Evolutionary conservation across 2,113 vertebrate species (phyloP).

Genomic region (Trichomycterus rosablanca): DNA sequence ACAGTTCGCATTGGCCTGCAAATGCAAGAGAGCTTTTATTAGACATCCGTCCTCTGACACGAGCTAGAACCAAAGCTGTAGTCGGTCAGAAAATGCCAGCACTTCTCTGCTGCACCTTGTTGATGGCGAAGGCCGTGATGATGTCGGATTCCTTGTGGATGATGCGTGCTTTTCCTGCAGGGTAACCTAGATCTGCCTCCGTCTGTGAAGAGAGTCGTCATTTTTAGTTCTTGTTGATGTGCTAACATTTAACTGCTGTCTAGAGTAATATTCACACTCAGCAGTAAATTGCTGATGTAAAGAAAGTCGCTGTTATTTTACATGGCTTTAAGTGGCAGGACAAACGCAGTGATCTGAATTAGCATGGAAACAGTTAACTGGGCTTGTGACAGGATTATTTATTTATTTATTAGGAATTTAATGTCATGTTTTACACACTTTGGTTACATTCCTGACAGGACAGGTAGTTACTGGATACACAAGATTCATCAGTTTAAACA

Average conservation of each 20-base stretch:
- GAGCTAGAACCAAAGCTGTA: not conserved
- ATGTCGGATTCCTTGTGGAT: constrained; percentile 98
- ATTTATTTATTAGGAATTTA: too few species aligned
- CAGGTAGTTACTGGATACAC: too few species aligned
- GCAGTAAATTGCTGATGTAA: not conserved
- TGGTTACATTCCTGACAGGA: too few species aligned
- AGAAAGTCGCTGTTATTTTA: not conserved
- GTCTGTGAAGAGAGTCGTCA: constrained; percentile 63
- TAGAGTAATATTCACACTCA: constrained; percentile 3
- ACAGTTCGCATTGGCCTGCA: constrained; percentile 94
- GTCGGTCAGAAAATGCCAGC: not conserved
- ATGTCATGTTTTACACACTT: too few species aligned
- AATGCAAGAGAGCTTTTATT: constrained; percentile 17
- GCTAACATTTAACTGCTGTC: not conserved
- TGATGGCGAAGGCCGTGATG: constrained; percentile 96
- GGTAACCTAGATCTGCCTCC: constrained; percentile 81
- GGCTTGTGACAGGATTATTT: too few species aligned
- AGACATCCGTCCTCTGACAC: not conserved
- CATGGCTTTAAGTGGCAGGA: not conserved
- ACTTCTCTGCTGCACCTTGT: constrained; percentile 77
- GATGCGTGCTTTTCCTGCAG: constrained; percentile 89
- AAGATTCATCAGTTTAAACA: too few species aligned
- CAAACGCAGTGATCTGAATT: constrained; percentile 1
- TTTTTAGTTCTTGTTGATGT: not conserved
- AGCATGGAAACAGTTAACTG: not conserved